Evolutionary conservation across 92 coral and sea anemone genomes (phyloP), one percentile per base, ranked within the genome.

Genomic region (Actinernus sp.): DNA sequence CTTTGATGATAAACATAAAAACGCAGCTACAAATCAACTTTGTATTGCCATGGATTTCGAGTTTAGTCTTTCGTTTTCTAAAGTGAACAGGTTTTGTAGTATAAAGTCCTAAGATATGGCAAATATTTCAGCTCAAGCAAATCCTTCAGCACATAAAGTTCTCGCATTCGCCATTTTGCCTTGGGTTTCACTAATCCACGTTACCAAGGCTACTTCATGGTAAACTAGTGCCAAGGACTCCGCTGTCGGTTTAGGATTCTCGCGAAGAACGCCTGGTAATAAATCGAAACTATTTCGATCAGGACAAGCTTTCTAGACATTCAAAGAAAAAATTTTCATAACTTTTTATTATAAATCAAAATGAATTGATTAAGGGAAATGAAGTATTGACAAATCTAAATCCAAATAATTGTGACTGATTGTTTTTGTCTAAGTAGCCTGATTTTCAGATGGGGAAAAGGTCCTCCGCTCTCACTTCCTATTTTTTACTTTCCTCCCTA

Each of bases 161-260:
- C 57, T 57, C 41, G 66, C 64, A 44, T 70, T 70, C 78, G 78
- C 78, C 78, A 70, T 70, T 66, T 70, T 70, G 55, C 34, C 78
- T 55, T 45, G 78, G 78, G 66, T 70, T 70, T 70, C 67, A 61
- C 58, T 69, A 57, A 68, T 45, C 78, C 67, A 30, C 30, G 78
- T 70, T 70, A 30, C 49, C 41, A 70, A 55, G 44, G 78, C 40
- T 55, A 70, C 78, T 54, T 20, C 49, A 22, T 48, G 32, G 66
- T 70, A 70, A 43, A 45, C 78, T 40, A 18, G 23, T 40, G 25
- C 36, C 26, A 1, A 22, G 19, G 24, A 3, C 43, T 30, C 29
- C 78, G 58, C 58, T 65, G 54, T 52, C 31, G 44, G 30, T 60
- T 10, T 12, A 51, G 31, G 18, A 12, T 3, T 1, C 24, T 24